A percentile compares a stretch with the other conserved stretches of the same genome.
phyloP scores from a whole-genome alignment of 2,888 invertebrate genomes.

The Micropterix aruncella region DNA sequence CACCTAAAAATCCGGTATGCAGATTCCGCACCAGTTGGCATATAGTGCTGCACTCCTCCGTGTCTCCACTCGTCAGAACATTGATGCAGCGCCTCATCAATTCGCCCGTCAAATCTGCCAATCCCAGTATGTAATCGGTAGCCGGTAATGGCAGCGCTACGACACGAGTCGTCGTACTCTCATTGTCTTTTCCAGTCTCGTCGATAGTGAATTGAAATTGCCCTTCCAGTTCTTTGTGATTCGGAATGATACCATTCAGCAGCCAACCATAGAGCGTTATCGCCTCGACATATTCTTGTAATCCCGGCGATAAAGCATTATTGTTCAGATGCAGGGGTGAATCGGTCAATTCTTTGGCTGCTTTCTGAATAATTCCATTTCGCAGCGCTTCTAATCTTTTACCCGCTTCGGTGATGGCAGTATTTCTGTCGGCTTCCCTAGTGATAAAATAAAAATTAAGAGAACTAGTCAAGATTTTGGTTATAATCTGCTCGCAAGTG shows the following conservation, averaged over 20 bases:
- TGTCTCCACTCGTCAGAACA: constrained; percentile 62
- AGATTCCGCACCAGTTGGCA: constrained; percentile 58
- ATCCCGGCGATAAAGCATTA: constrained; percentile 28
- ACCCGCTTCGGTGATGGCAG: constrained; percentile 37
- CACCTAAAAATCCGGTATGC: constrained; percentile 47
- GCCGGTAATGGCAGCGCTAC: constrained; percentile 21
- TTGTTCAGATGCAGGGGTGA: constrained; percentile 45
- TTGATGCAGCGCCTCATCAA: constrained; percentile 82
- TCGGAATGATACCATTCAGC: constrained; percentile 22
- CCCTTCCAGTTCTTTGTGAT: background rate
- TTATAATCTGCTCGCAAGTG: too few species aligned
- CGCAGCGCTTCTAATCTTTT: constrained; percentile 49
- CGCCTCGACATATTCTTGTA: constrained; percentile 81
- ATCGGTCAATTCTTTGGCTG: constrained; percentile 59
- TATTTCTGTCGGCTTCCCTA: constrained; percentile 25
- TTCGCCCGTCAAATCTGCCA: constrained; percentile 82
- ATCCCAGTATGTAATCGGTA: constrained; percentile 53
- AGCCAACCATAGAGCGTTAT: constrained; percentile 62
- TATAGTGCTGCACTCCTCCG: constrained; percentile 52
- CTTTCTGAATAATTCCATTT: constrained; percentile 32
- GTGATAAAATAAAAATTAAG: too few species aligned
- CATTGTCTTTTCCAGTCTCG: constrained; percentile 7
- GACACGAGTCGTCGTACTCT: constrained; percentile 3
- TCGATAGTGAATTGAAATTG: background rate
- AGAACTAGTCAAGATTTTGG: too few species aligned